Percentiles rank a stretch among this genome's conserved stretches.
Conservation (phyloP, 2,113 vertebrate species). For the Guaruba guarouba region DNA sequence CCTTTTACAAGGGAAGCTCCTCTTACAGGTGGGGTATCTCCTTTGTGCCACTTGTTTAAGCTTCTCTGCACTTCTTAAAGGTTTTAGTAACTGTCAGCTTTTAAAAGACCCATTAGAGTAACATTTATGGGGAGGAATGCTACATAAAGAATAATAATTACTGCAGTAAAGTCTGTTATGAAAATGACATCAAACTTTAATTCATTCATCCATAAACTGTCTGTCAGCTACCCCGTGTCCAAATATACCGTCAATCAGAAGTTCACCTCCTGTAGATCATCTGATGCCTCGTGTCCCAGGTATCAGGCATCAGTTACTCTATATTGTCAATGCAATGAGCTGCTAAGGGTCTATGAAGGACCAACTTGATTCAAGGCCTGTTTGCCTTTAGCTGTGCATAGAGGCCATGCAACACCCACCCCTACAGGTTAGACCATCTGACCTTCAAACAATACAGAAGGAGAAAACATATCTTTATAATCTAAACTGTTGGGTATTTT, state of each 20-base stretch:
- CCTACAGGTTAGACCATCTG: not conserved
- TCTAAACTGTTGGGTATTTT: not conserved
- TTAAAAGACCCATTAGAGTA: not conserved
- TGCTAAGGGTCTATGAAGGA: not conserved
- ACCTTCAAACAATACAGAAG: not conserved
- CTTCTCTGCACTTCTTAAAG: not conserved
- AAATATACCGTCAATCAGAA: not conserved
- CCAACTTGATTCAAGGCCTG: not conserved
- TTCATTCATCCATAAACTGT: not conserved
- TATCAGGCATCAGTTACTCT: not conserved
- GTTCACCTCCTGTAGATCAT: not conserved
- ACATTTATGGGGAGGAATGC: not conserved
- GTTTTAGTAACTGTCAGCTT: not conserved
- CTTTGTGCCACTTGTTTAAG: not conserved
- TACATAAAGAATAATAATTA: conserved; percentile 8
- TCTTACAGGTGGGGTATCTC: not conserved
- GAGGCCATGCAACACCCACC: not conserved
- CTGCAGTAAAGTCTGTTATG: conserved; percentile 21
- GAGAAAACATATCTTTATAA: not conserved
- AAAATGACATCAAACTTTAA: not conserved
- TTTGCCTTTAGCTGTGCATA: not conserved
- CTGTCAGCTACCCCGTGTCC: not conserved
- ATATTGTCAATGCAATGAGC: not conserved
- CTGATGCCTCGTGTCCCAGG: not conserved
- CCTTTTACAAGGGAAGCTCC: not conserved